phyloP scores from a whole-genome alignment of 2,888 invertebrate genomes.

The Microlaimidae sp. region DNA sequence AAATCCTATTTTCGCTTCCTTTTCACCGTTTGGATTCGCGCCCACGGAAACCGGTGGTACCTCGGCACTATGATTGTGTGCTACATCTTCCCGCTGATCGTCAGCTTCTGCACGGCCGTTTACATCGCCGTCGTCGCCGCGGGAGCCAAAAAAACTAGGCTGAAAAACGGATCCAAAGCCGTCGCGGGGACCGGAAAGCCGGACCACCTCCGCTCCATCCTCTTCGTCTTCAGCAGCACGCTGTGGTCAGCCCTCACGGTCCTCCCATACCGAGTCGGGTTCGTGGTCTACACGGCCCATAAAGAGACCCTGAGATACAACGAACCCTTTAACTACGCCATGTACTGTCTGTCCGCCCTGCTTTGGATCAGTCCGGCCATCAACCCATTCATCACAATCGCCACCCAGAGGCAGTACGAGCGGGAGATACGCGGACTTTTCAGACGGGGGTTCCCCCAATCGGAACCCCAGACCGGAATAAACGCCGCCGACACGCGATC shows the following conservation, averaged over 20 bases:
- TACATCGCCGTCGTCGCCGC: neutral
- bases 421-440: too few relatives aligned
- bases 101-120: neutral
- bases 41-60: too few relatives aligned
- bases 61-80: too few relatives aligned
- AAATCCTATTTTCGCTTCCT: too few relatives aligned
- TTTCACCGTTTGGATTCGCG: too few relatives aligned
- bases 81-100: neutral
- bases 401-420: conserved; percentile 7
- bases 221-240: conserved; percentile 15
- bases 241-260: conserved; percentile 11
- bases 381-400: conserved; percentile 9
- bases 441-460: too few relatives aligned
- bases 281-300: neutral
- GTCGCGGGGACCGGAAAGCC: too few relatives aligned
- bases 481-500: too few relatives aligned
- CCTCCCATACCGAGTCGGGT: conserved; percentile 12
- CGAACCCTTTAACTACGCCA: neutral
- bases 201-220: conserved; percentile 8
- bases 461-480: too few relatives aligned
- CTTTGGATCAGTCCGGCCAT: neutral
- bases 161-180: too few relatives aligned
- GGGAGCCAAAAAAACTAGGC: neutral
- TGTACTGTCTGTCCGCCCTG: neutral
- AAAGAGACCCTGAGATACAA: neutral